Conservation (phyloP, 1,140 invertebrate genomes). For the Pachyrhynchus sulphureomaculatus region DNA sequence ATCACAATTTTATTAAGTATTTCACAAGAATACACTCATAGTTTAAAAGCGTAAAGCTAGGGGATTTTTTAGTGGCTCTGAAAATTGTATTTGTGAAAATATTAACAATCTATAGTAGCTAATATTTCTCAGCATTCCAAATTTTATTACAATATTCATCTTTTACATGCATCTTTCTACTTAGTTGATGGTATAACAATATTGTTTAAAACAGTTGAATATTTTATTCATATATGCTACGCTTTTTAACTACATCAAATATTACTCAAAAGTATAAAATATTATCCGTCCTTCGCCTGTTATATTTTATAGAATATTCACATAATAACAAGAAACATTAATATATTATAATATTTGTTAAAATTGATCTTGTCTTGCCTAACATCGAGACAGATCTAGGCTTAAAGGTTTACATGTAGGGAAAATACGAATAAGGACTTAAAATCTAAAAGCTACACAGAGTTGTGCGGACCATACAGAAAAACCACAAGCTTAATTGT, state of each 20-base stretch:
- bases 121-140: too few species aligned
- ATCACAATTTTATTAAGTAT: not conserved
- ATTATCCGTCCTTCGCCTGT: slow-evolving; percentile 13
- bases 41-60: too few species aligned
- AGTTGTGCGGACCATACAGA: slow-evolving; percentile 22
- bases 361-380: slow-evolving; percentile 49
- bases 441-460: slow-evolving; percentile 49
- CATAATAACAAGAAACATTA: slow-evolving; percentile 54
- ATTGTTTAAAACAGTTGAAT: too few species aligned
- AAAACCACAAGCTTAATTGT: slow-evolving; percentile 15
- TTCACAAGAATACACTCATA: not conserved
- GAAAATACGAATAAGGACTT: slow-evolving; percentile 42
- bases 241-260: not conserved
- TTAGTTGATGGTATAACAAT: too few species aligned
- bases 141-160: too few species aligned
- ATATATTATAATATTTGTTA: slow-evolving; percentile 50
- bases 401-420: slow-evolving; percentile 40
- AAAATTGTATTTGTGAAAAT: too few species aligned
- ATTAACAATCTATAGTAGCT: too few species aligned
- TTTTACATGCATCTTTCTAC: too few species aligned
- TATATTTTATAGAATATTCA: slow-evolving; percentile 49
- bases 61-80: too few species aligned
- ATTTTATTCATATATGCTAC: too few species aligned
- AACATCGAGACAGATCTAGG: slow-evolving; percentile 52
- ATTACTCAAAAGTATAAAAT: not conserved